Percentiles rank a stretch among this genome's conserved stretches.
phyloP scores from a whole-genome alignment of 2,888 invertebrate species.

The Priapulus caudatus region DNA sequence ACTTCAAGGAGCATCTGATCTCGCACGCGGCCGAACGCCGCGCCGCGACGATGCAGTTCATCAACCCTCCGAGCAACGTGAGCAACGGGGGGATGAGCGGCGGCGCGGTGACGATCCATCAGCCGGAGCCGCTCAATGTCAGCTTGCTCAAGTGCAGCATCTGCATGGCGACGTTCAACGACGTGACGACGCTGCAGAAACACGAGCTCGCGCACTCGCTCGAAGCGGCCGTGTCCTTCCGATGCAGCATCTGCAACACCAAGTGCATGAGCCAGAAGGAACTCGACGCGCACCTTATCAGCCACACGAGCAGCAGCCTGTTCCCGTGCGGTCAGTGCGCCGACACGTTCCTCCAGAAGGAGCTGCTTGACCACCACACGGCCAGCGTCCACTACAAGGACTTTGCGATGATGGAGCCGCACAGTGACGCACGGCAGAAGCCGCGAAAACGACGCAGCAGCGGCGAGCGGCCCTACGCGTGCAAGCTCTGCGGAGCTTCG shows the following conservation, averaged over 20 bases:
- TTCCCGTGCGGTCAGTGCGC: neutral
- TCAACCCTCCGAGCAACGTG: too few species aligned
- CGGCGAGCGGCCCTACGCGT: neutral
- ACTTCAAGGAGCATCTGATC: slow-evolving; percentile 1
- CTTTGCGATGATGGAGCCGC: neutral
- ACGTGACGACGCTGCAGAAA: neutral
- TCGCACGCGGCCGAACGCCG: neutral
- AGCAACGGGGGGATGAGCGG: neutral
- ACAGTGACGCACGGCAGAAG: neutral
- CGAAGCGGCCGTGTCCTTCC: neutral
- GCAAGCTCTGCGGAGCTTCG: neutral
- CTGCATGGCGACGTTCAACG: neutral
- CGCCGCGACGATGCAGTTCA: neutral
- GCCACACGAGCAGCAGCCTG: neutral
- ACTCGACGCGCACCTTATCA: neutral
- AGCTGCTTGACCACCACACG: neutral
- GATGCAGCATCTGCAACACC: slow-evolving; percentile 1
- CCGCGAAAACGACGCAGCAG: neutral
- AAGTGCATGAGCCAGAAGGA: neutral
- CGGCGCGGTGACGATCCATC: neutral
- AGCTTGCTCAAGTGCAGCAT: slow-evolving; percentile 3
- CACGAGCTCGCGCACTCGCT: neutral
- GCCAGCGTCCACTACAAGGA: neutral
- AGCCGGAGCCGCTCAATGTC: neutral
- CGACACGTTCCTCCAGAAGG: neutral